Conservation (phyloP, 2,797 vertebrate species). For the Melanogrammus aeglefinus region DNA sequence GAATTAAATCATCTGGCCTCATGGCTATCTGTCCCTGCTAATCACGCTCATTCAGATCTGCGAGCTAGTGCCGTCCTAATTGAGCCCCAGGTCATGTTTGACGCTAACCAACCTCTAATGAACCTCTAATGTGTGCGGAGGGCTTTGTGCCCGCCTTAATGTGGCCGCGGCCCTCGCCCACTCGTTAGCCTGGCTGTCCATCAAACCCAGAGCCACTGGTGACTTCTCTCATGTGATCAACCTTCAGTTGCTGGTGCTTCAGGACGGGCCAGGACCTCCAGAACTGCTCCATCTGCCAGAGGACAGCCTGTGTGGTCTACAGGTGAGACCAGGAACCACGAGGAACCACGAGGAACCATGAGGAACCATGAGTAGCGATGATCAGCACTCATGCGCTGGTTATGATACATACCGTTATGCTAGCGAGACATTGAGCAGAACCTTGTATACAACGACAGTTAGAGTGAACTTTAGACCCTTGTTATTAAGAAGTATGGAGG, state of each 20-base stretch:
- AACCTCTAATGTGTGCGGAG: constrained; percentile 18
- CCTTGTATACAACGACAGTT: not conserved
- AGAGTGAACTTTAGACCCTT: not conserved
- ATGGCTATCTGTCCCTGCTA: constrained; percentile 67
- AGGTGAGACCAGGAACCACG: constrained; percentile 74
- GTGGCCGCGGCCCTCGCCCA: constrained; percentile 12
- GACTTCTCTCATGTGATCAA: constrained; percentile 22
- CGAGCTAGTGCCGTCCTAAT: constrained; percentile 63
- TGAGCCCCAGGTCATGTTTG: constrained; percentile 62
- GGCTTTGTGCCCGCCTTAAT: constrained; percentile 8
- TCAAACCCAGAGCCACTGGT: constrained; percentile 6
- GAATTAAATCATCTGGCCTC: constrained; percentile 61
- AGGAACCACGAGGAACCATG: not conserved
- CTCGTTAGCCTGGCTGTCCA: constrained; percentile 27
- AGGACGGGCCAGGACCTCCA: constrained; percentile 89
- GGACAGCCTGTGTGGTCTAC: constrained; percentile 94
- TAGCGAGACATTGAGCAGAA: not conserved
- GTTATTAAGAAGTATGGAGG: not conserved
- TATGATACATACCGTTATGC: not conserved
- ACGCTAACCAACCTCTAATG: constrained; percentile 63
- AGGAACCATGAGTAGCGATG: not conserved
- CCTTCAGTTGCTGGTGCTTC: constrained; percentile 74
- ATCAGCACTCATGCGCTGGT: not conserved
- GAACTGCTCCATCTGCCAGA: constrained; percentile 92
- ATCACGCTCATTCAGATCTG: constrained; percentile 67